phyloP scores from a whole-genome alignment of 1,140 invertebrate genomes.

The Periplaneta americana region DNA sequence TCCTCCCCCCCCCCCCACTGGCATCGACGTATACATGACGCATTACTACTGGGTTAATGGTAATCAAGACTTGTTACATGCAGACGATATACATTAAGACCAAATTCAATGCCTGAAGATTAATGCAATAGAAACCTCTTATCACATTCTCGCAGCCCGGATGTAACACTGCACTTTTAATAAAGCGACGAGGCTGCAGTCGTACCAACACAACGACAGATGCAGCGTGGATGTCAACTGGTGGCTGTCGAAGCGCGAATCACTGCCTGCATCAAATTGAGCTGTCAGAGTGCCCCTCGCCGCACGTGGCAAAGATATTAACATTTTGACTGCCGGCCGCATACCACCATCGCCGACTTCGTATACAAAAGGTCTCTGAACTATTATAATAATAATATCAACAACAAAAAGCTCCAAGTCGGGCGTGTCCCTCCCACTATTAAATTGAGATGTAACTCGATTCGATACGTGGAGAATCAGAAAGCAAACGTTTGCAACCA shows the following conservation, averaged over 20 bases:
- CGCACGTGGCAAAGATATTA: neutral
- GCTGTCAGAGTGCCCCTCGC: neutral
- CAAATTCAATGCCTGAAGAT: no score
- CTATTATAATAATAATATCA: neutral
- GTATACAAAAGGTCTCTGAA: neutral
- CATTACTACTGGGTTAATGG: no score
- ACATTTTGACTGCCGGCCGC: neutral
- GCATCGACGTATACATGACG: no score
- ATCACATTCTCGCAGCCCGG: no score
- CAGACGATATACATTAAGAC: no score
- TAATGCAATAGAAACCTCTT: no score
- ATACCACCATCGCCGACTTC: neutral
- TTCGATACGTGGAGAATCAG: neutral
- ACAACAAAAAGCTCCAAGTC: neutral
- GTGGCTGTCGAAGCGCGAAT: neutral
- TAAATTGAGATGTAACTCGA: neutral
- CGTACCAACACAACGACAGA: no score
- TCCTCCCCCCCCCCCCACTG: no score
- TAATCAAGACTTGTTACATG: no score
- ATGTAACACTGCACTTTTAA: no score
- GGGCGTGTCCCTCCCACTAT: neutral
- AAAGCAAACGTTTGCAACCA: neutral
- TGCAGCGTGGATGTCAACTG: neutral
- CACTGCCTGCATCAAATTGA: neutral
- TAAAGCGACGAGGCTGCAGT: no score